Percentiles rank a stretch among this genome's conserved stretches.
phyloP scores from a whole-genome alignment of 2,888 invertebrate genomes.

The Busseola fusca region DNA sequence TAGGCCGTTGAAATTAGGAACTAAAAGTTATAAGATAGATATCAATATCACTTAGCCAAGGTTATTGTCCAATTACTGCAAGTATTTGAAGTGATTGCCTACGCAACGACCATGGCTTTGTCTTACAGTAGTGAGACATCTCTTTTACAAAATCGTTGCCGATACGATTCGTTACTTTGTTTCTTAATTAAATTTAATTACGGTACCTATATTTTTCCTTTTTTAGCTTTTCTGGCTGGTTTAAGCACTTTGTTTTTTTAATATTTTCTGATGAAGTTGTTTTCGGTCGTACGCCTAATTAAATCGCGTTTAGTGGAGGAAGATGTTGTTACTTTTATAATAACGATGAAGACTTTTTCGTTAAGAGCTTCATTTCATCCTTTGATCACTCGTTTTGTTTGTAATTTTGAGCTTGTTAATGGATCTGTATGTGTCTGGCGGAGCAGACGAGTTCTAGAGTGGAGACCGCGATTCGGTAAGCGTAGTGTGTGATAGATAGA shows the following conservation, averaged over 20 bases:
- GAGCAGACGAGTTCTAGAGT: not conserved
- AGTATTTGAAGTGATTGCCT: constrained; percentile 60
- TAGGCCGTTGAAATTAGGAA: constrained; percentile 57
- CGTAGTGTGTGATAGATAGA: not conserved
- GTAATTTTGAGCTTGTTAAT: not conserved
- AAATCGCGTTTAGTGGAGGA: not conserved
- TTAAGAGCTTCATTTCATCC: not conserved
- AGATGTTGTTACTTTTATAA: not conserved
- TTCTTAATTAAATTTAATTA: constrained; percentile 23
- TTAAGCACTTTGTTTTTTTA: not conserved
- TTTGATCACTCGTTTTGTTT: not conserved
- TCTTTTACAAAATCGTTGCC: constrained; percentile 41
- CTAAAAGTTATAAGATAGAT: constrained; percentile 47
- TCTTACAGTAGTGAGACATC: constrained; percentile 70
- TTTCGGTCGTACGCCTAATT: not conserved
- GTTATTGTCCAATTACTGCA: constrained; percentile 56
- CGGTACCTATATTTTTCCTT: too few species aligned
- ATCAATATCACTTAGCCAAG: constrained; percentile 62
- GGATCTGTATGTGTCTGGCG: not conserved
- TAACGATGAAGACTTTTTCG: not conserved
- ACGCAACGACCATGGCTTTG: constrained; percentile 65
- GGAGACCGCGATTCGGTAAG: too few species aligned
- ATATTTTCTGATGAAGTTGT: not conserved
- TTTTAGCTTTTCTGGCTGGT: constrained; percentile 4
- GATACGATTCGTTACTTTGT: constrained; percentile 15